Evolutionary conservation across 2,113 vertebrate genomes (phyloP), one percentile per base, ranked within the genome.

Genomic region (Toxostoma redivivum): DNA sequence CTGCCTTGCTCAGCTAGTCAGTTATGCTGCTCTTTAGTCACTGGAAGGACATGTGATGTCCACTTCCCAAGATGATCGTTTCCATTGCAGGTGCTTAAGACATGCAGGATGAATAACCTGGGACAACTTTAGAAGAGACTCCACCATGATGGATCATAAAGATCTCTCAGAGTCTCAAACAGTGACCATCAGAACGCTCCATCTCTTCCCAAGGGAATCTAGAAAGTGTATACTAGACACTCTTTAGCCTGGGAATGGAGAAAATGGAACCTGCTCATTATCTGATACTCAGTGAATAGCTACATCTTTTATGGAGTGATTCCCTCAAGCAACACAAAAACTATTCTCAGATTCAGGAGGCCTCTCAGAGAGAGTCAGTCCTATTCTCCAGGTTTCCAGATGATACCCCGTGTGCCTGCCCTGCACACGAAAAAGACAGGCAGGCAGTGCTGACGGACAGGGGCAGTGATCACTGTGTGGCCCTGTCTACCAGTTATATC

Each of bases 391-490:
- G 9, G 11, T 91, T 67, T 60, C 30, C 22, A 19, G 67, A 33
- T 48, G 30, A 37, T 20, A 12, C 3, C 24, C 11, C 12, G 18
- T 20, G 12, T 72, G 25, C n/a, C 53, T 60, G 35, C 21, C 23
- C 37, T 5, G 1, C 21, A 21, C 0, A 0, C 6, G 51, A 57
- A 28, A 86, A 47, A 31, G 17, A 40, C 33, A 57, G 25, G 8
- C 14, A 64, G 21, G 2, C 17, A 70, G 7, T 27, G 56, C 24
- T 30, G 31, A 66, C 21, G 44, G 12, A 5, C 16, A 53, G 45
- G 22, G 11, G 5, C 25, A 74, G 37, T 6, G 5, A 6, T 78
- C 35, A 15, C 18, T 66, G 1, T 23, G 24, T 35, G 17, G 42
- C 16, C 14, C 44, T 53, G 45, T 5, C 23, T 18, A 13, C 13